Conservation (phyloP, 2,888 invertebrate species). For the Oligia fasciuncula region DNA sequence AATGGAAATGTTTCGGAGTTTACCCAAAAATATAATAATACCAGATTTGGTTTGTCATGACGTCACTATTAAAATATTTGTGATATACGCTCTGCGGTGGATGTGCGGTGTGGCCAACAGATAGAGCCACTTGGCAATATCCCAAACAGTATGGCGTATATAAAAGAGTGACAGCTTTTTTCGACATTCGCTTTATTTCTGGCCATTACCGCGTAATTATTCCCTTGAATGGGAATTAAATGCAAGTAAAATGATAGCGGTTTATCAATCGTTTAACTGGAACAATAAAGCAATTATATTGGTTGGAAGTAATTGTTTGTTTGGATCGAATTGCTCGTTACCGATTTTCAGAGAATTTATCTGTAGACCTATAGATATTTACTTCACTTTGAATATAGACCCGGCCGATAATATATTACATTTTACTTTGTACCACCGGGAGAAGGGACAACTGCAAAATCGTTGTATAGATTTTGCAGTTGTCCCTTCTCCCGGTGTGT, state of each 20-base stretch:
- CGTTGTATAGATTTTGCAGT: not conserved
- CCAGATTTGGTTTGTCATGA: constrained; percentile 64
- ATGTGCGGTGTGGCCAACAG: constrained; percentile 64
- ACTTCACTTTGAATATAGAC: not conserved
- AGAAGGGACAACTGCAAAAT: too few species aligned
- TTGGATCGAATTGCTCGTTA: constrained; percentile 4
- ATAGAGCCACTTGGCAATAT: constrained; percentile 76
- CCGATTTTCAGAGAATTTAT: constrained; percentile 12
- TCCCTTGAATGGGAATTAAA: constrained; percentile 47
- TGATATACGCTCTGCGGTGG: constrained; percentile 67
- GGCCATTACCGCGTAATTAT: constrained; percentile 47
- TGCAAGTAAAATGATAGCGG: constrained; percentile 48
- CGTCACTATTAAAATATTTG: constrained; percentile 73
- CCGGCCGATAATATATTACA: not conserved
- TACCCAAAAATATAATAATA: constrained; percentile 72
- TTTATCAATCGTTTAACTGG: constrained; percentile 45
- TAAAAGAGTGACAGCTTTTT: constrained; percentile 61
- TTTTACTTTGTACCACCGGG: not conserved
- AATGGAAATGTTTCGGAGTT: constrained; percentile 76
- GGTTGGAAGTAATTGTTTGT: constrained; percentile 42
- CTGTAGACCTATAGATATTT: not conserved
- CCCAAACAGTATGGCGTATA: constrained; percentile 78
- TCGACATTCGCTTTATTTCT: constrained; percentile 43
- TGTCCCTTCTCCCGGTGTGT: not conserved
- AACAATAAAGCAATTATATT: constrained; percentile 42